Evolutionary conservation across 2,797 vertebrate species (phyloP).

Genomic region (Gymnopithys bicolor): DNA sequence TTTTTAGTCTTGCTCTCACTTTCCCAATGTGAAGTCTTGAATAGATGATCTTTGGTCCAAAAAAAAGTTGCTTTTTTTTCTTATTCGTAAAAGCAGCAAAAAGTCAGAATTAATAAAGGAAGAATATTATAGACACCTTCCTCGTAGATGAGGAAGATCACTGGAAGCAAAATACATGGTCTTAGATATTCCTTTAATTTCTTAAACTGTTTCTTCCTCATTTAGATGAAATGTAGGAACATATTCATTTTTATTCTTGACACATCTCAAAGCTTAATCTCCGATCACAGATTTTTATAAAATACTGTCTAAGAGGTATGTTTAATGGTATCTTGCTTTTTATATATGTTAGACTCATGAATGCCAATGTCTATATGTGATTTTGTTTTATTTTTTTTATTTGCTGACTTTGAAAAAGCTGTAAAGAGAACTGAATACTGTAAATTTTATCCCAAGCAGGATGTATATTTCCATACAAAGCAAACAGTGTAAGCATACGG

Average conservation of each 20-base stretch:
- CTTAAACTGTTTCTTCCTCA: neutral
- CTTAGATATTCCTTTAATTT: neutral
- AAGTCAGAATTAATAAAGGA: neutral
- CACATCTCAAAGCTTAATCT: neutral
- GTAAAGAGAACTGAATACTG: neutral
- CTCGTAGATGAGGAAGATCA: neutral
- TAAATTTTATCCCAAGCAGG: neutral
- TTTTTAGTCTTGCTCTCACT: constrained; percentile 12
- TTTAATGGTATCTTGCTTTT: neutral
- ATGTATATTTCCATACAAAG: neutral
- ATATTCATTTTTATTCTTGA: neutral
- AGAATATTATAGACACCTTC: neutral
- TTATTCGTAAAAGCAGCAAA: neutral
- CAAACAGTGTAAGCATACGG: neutral
- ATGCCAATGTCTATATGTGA: neutral
- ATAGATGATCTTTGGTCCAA: constrained; percentile 10
- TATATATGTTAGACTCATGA: neutral
- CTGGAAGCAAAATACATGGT: neutral
- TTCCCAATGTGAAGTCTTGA: constrained; percentile 8
- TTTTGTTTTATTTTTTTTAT: neutral
- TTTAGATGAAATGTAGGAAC: neutral
- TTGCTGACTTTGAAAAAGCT: neutral
- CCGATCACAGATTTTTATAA: neutral
- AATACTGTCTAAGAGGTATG: neutral
- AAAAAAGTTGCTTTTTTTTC: neutral